Base-by-base conservation (phyloP, 1,140 invertebrate species). In the Zaprionus camerounensis region DNA sequence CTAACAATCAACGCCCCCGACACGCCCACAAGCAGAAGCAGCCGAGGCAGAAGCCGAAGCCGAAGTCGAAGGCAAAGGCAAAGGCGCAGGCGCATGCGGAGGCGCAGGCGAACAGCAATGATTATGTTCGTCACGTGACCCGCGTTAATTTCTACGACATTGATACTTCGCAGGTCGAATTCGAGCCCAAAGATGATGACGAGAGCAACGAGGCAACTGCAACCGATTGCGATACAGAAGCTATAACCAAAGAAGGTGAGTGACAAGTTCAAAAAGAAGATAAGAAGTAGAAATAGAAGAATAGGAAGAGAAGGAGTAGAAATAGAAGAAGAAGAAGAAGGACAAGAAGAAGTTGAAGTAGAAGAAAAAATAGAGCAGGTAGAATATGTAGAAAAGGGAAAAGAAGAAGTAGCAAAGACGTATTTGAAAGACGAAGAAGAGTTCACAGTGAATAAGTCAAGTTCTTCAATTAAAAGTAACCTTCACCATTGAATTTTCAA, bases 181-280 rank as follows among this genome's bases (percentile, higher is more conserved):
- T 84, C 75, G 86, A 91, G 71, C 76, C 91, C 80, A 92, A 91
- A 78, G 91, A 92, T 72, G 87, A 91, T 67, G 88, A 91, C 28
- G 88, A 91, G 22, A 81, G 82, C 79, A 82, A 80, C 74, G 87
- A 91, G 65, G 78, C 85, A 53, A 58, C 66, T 46, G 73, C 71
- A 59, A 74, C 63, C 63, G 71, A 85, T 80, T 91, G 85, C 86
- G 91, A 92, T 82, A 91, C 87, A 76, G 92, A 93, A 92, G 91
- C 92, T 91, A 88, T 93, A 82, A 93, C 92, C 91, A 93, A 93
- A 92, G 92, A 93, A 92, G 92, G 92, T 93, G 58, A 91, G 91
- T 92, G 13, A 6, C 31, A 0, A 41, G 28, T 12, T 1, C 6
- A 44, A 26, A 15, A 1, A 44, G 0, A 1, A 36, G 26, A 28